Conservation (phyloP, 2,113 vertebrate species). For the Sprattus sprattus region DNA sequence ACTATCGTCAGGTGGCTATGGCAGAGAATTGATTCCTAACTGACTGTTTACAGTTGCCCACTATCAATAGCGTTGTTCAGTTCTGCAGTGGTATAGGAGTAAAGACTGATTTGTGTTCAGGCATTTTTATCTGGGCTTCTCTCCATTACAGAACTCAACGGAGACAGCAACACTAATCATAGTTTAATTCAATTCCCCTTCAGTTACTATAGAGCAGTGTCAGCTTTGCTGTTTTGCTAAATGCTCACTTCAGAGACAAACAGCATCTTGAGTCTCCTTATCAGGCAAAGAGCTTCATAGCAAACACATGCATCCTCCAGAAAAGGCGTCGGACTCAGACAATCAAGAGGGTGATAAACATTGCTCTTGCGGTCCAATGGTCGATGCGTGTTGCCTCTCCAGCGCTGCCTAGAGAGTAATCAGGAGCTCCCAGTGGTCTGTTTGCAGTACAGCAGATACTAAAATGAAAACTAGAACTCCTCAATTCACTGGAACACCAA, state of each 20-base stretch:
- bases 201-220: not conserved
- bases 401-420: not conserved
- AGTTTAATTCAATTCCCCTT: not conserved
- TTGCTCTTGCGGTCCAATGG: not conserved
- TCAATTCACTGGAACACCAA: not conserved
- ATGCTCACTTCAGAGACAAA: not conserved
- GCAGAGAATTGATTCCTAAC: not conserved
- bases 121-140: not conserved
- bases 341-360: slow-evolving; percentile 1
- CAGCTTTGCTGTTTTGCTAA: not conserved
- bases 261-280: not conserved
- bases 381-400: not conserved
- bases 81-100: not conserved
- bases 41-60: not conserved
- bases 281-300: not conserved
- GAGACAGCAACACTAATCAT: not conserved
- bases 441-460: not conserved
- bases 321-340: not conserved
- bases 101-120: not conserved
- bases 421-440: not conserved
- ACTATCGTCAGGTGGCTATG: not conserved
- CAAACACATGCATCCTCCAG: not conserved
- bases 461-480: not conserved
- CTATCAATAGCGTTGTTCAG: not conserved
- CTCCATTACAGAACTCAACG: not conserved